phyloP scores from a whole-genome alignment of 2,797 vertebrate genomes.

The Chrysocyon brachyurus region DNA sequence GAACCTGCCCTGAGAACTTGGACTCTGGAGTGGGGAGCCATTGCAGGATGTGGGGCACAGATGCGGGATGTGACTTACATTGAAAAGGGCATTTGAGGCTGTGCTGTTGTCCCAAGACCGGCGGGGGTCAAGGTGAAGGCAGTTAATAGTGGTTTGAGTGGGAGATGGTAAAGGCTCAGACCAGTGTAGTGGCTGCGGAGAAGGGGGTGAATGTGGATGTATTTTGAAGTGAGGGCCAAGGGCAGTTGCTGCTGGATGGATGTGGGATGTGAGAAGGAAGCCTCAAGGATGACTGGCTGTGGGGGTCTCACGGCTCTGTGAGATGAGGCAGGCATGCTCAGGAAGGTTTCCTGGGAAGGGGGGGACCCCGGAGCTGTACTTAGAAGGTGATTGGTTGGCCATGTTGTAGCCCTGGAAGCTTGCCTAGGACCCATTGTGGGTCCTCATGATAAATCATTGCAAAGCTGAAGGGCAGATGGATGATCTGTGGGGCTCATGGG shows the following conservation, averaged over 20 bases:
- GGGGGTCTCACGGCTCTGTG: accelerated
- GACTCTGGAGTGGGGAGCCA: not conserved
- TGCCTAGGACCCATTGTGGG: not conserved
- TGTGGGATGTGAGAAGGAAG: not conserved
- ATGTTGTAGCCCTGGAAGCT: not conserved
- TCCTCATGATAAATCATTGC: not conserved
- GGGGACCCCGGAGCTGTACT: no score
- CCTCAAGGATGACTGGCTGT: not conserved
- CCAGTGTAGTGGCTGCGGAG: not conserved
- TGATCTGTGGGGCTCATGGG: not conserved
- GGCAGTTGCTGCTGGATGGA: not conserved
- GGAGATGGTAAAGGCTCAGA: not conserved
- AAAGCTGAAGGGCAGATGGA: not conserved
- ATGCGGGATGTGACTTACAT: not conserved
- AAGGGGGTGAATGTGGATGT: not conserved
- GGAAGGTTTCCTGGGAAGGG: not conserved
- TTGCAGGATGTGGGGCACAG: not conserved
- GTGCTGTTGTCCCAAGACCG: no score
- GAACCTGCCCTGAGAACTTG: not conserved
- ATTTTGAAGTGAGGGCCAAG: not conserved
- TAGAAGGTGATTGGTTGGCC: not conserved
- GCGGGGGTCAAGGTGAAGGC: not conserved
- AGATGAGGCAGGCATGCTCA: not conserved
- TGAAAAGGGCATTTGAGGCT: not conserved
- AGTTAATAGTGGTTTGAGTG: not conserved